Percentiles rank a stretch among this genome's conserved stretches.
Evolutionary conservation across 2,113 vertebrate genomes (phyloP).

Genomic region (Nicator chloris): DNA sequence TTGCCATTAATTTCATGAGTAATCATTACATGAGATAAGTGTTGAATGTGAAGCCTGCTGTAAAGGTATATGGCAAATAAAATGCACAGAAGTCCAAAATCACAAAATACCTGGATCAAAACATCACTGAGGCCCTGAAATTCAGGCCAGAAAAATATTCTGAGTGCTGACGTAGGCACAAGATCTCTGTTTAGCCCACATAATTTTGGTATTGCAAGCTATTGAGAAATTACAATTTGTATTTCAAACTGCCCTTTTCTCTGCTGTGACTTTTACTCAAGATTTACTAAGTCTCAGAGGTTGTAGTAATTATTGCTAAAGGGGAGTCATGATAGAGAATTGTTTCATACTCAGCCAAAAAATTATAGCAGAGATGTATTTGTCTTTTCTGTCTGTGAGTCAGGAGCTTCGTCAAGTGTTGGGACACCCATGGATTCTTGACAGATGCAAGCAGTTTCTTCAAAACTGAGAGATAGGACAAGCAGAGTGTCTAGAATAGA

Average conservation of each 20-base stretch:
- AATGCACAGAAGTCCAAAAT: not conserved
- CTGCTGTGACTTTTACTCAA: conserved; percentile 23
- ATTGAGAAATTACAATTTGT: conserved; percentile 5
- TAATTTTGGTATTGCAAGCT: not conserved
- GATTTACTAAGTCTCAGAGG: not conserved
- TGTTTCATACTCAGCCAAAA: not conserved
- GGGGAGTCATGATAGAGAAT: not conserved
- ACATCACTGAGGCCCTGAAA: not conserved
- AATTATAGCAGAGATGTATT: not conserved
- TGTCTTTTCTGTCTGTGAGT: not conserved
- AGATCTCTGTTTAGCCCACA: not conserved
- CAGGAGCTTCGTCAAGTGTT: not conserved
- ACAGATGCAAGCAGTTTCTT: not conserved
- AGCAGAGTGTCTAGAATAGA: not conserved
- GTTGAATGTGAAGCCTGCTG: not conserved
- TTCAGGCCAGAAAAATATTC: not conserved
- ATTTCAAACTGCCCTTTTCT: conserved; percentile 9
- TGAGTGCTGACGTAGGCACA: not conserved
- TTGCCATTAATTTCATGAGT: conserved; percentile 40
- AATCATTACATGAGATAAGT: not conserved
- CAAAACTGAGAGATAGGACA: not conserved
- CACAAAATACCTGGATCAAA: not conserved
- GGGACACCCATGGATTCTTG: not conserved
- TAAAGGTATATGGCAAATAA: conserved; percentile 8
- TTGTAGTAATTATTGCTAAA: not conserved